phyloP scores from a whole-genome alignment of 2,113 vertebrate species.

The Dipodomys spectabilis region DNA sequence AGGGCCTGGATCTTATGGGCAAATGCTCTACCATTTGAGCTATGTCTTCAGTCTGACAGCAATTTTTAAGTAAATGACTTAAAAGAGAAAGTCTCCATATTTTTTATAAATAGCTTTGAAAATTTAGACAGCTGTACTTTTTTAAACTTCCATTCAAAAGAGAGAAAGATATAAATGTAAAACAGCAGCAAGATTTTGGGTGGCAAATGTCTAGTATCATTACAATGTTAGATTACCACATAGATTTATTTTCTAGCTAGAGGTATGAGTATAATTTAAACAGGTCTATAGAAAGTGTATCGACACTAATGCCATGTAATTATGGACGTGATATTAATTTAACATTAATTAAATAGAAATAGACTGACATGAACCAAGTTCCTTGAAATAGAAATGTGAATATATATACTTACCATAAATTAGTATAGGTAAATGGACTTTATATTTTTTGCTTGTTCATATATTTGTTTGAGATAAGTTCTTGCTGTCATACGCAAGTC shows the following conservation, averaged over 20 bases:
- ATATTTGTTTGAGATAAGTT: too few species aligned
- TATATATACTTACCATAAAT: conserved; percentile 18
- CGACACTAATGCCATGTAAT: not conserved
- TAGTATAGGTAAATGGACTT: not conserved
- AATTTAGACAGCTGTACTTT: not conserved
- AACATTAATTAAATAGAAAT: not conserved
- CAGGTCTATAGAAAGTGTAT: not conserved
- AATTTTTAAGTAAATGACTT: not conserved
- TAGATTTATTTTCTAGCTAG: not conserved
- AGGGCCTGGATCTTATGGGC: too few species aligned
- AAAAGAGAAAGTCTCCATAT: not conserved
- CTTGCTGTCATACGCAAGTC: not conserved
- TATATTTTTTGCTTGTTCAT: too few species aligned
- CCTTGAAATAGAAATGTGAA: not conserved
- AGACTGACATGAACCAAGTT: not conserved
- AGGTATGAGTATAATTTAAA: not conserved
- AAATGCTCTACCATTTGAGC: too few species aligned
- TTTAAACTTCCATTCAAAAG: not conserved
- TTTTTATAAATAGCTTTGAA: conserved; percentile 10
- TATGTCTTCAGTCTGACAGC: not conserved
- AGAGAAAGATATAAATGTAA: not conserved
- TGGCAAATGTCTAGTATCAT: not conserved
- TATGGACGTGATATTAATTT: not conserved
- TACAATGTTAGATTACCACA: not conserved
- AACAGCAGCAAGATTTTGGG: not conserved